These are phyloP conservation scores for Pipistrellus pygmaeus DNA, from an alignment of 2,797 vertebrate species.

Conservation along the genomic window DNA sequence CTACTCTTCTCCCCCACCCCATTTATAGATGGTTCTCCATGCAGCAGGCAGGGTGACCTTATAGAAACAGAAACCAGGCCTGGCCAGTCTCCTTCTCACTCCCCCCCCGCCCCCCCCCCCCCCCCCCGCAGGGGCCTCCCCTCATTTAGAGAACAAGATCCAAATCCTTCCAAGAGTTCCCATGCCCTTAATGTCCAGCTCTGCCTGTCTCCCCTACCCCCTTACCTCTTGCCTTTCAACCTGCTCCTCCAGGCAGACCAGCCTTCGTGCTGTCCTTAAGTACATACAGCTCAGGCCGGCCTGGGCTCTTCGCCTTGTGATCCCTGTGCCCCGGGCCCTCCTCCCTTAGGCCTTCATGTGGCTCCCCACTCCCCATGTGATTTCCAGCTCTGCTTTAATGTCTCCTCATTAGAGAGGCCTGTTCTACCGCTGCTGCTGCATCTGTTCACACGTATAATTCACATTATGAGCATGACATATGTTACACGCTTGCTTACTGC, in stretches of 20 bases:
- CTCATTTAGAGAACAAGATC: neutral
- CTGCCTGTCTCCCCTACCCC: neutral
- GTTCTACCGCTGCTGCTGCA: too few species aligned
- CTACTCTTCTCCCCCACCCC: neutral
- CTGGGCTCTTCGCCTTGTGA: neutral
- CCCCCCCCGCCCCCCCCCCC: too few species aligned
- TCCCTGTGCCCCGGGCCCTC: neutral
- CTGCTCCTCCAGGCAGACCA: neutral
- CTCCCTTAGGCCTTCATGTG: too few species aligned
- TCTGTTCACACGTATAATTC: neutral
- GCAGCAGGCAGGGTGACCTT: neutral
- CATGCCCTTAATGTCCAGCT: neutral
- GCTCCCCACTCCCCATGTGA: fast-evolving
- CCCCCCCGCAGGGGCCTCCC: too few species aligned
- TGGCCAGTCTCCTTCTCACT: neutral
- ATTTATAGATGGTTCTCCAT: neutral
- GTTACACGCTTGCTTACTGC: too few species aligned
- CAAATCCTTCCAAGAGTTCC: neutral
- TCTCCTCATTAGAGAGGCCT: neutral
- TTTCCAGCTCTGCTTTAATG: neutral
- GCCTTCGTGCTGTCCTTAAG: neutral
- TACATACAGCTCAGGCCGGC: neutral
- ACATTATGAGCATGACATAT: fast-evolving
- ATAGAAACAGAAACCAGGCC: neutral
- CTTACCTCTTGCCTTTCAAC: neutral